Conservation (phyloP, 2,113 vertebrate genomes). For the Pseudolaguvia tuberculata region DNA sequence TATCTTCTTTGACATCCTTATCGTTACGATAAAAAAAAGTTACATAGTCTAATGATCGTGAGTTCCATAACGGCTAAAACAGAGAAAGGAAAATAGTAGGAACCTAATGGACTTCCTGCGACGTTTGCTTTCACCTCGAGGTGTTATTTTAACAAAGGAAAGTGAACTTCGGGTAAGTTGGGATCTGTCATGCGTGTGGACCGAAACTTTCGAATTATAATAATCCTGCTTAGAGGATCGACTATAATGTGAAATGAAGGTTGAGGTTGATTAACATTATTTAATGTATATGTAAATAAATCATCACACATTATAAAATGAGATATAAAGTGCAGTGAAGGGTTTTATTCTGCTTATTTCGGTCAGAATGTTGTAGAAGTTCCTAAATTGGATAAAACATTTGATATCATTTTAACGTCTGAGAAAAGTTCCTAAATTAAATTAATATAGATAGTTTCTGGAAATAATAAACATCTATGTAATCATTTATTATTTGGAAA, state of each 20-base stretch:
- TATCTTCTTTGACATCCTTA: slow-evolving; percentile 9
- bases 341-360: background rate
- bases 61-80: background rate
- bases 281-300: background rate
- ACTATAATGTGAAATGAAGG: background rate
- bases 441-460: background rate
- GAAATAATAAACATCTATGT: background rate
- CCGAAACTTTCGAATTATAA: slow-evolving; percentile 1
- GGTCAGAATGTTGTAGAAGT: background rate
- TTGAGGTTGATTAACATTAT: background rate
- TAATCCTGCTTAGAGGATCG: background rate
- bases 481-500: background rate
- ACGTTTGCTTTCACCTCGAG: background rate
- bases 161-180: slow-evolving; percentile 48
- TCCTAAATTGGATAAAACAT: background rate
- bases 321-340: background rate
- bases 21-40: slow-evolving; percentile 23
- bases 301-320: background rate
- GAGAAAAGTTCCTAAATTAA: background rate
- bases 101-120: slow-evolving; percentile 5
- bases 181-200: slow-evolving; percentile 25
- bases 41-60: background rate
- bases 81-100: background rate
- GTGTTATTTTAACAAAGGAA: slow-evolving; percentile 32
- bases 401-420: background rate